Percentiles rank a stretch among this genome's conserved stretches.
phyloP scores from a whole-genome alignment of 2,888 invertebrate genomes.

The Tethea ocularis region DNA sequence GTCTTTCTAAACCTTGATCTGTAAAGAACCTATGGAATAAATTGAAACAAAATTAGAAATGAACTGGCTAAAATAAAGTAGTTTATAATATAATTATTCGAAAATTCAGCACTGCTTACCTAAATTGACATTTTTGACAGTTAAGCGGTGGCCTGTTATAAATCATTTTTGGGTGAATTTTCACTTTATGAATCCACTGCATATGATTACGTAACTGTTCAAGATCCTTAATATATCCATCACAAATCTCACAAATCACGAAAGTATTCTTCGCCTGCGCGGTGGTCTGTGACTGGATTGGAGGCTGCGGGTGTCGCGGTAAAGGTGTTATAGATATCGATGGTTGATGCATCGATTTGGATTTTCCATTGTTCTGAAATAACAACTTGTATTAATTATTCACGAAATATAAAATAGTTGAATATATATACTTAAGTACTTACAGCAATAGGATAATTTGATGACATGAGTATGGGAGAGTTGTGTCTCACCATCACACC shows the following conservation, averaged over 20 bases:
- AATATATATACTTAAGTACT: slow-evolving; percentile 35
- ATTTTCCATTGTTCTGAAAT: slow-evolving; percentile 55
- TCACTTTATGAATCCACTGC: slow-evolving; percentile 99
- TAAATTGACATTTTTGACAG: slow-evolving; percentile 97
- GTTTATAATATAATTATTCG: neutral
- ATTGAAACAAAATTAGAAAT: neutral
- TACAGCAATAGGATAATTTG: slow-evolving; percentile 86
- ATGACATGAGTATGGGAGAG: slow-evolving; percentile 78
- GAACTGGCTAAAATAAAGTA: slow-evolving; percentile 7
- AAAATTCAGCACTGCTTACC: slow-evolving; percentile 41
- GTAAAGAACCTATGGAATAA: slow-evolving; percentile 91
- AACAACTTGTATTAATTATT: slow-evolving; percentile 8
- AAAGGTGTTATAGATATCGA: slow-evolving; percentile 96
- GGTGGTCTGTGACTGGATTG: neutral
- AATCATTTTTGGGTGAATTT: slow-evolving; percentile 98
- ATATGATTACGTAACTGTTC: slow-evolving; percentile 97
- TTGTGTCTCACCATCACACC: slow-evolving; percentile 86
- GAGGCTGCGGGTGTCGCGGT: slow-evolving; percentile 78
- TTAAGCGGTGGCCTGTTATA: slow-evolving; percentile 96
- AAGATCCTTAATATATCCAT: slow-evolving; percentile 97
- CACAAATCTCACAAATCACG: slow-evolving; percentile 98
- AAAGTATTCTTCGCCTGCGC: slow-evolving; percentile 87
- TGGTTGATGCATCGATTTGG: slow-evolving; percentile 85
- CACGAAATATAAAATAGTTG: neutral
- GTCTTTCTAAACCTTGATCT: slow-evolving; percentile 97